Evolutionary conservation across 2,113 vertebrate species (phyloP).

Genomic region (Platanista minor): DNA sequence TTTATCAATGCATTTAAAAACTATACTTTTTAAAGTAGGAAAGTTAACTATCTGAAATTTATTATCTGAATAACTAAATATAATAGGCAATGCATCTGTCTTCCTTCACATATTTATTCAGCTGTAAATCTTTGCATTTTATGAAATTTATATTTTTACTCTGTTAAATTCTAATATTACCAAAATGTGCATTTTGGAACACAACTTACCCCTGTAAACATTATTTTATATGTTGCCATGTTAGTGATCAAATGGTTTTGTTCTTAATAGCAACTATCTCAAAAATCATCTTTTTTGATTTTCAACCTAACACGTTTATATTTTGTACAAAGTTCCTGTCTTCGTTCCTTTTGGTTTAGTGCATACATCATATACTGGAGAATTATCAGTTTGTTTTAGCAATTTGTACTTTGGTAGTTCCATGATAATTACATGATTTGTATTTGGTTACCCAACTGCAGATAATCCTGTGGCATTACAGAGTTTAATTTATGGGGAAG

Average conservation of each 20-base stretch:
- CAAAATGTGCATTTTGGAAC: not conserved
- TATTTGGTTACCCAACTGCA: not conserved
- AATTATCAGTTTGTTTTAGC: not conserved
- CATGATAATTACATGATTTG: not conserved
- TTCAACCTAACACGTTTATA: not conserved
- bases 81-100: not conserved
- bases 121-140: not conserved
- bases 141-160: not conserved
- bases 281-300: not conserved
- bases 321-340: not conserved
- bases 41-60: not conserved
- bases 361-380: not conserved
- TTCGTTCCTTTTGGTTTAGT: not conserved
- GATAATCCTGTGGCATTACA: not conserved
- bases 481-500: conserved; percentile 19
- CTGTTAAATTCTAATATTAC: not conserved
- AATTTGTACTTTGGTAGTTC: not conserved
- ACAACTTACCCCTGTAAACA: not conserved
- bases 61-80: not conserved
- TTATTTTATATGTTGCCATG: not conserved
- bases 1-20: not conserved
- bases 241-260: not conserved
- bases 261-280: not conserved
- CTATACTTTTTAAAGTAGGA: not conserved
- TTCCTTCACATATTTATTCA: not conserved